A percentile compares a stretch with the other conserved stretches of the same genome.
Evolutionary conservation across 2,888 invertebrate genomes (phyloP).

Genomic region (Protophormia terraenovae): DNA sequence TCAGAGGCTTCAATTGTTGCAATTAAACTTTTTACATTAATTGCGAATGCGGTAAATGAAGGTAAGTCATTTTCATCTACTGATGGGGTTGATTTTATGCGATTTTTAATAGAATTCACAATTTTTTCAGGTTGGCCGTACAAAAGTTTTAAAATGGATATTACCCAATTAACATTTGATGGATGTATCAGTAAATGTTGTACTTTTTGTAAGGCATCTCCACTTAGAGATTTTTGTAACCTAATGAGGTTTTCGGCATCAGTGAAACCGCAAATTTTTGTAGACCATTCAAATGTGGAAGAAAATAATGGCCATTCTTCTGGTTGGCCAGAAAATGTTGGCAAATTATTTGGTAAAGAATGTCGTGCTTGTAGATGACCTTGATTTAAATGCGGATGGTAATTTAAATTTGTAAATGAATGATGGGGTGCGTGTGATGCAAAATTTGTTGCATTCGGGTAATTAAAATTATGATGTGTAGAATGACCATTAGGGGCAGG

Average conservation of each 20-base stretch:
- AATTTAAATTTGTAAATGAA: too few species aligned
- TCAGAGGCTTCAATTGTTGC: conserved; percentile 38
- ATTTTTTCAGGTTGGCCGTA: conserved; percentile 38
- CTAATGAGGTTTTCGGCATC: conserved; percentile 39
- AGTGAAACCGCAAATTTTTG: conserved; percentile 1
- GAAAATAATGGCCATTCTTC: conserved; percentile 15
- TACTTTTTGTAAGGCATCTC: conserved; percentile 8
- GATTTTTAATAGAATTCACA: conserved; percentile 13
- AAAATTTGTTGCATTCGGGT: background rate
- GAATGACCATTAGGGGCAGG: too few species aligned
- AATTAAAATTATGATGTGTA: background rate
- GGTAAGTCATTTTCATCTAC: conserved; percentile 7
- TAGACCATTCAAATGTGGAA: conserved; percentile 27
- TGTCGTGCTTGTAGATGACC: background rate
- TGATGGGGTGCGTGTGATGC: background rate
- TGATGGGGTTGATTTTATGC: background rate
- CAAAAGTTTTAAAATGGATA: background rate
- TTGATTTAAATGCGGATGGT: too few species aligned
- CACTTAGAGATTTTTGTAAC: background rate
- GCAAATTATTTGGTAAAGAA: conserved; percentile 19
- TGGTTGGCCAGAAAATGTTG: conserved; percentile 38
- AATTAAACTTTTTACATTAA: background rate
- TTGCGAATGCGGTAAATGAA: conserved; percentile 24
- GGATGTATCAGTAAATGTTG: too few species aligned
- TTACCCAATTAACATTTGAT: too few species aligned